Conservation (phyloP, 2,113 vertebrate species). For the Amblyopsis rosae region DNA sequence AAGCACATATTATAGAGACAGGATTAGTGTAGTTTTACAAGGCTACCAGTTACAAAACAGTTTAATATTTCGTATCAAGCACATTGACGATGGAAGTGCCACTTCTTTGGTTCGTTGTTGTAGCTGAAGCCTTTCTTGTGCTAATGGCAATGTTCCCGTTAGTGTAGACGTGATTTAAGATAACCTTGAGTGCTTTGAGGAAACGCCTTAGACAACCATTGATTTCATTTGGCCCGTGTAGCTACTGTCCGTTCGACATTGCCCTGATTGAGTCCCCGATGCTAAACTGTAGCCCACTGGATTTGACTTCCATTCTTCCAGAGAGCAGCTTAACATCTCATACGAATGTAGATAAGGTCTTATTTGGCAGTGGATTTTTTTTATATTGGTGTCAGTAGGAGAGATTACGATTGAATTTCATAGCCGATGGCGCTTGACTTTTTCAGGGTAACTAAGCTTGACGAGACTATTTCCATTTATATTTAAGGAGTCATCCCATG, state of each 20-base stretch:
- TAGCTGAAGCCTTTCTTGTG: conserved; percentile 4
- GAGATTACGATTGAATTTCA: conserved; percentile 29
- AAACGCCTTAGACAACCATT: conserved; percentile 30
- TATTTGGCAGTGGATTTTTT: conserved; percentile 8
- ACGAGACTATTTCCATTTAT: not conserved
- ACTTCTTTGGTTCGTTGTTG: not conserved
- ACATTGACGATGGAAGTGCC: not conserved
- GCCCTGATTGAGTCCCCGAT: conserved; percentile 13
- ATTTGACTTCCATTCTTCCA: conserved; percentile 2
- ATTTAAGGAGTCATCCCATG: not conserved
- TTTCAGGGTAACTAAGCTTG: conserved; percentile 9
- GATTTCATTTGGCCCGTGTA: not conserved
- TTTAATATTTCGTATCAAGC: not conserved
- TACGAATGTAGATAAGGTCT: not conserved
- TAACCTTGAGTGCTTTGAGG: conserved; percentile 6
- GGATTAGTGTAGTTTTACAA: too few relatives aligned
- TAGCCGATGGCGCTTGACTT: not conserved
- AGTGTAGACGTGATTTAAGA: conserved; percentile 29
- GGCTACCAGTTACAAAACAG: too few relatives aligned
- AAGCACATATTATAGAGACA: too few relatives aligned
- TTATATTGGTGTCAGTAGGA: not conserved
- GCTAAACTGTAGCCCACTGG: conserved; percentile 1
- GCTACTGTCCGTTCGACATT: not conserved
- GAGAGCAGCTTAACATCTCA: conserved; percentile 4
- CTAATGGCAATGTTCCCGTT: conserved; percentile 13